A percentile compares a stretch with the other conserved stretches of the same genome.
Evolutionary conservation across 2,888 invertebrate species (phyloP).

Genomic region (Zaprionus lineosus): DNA sequence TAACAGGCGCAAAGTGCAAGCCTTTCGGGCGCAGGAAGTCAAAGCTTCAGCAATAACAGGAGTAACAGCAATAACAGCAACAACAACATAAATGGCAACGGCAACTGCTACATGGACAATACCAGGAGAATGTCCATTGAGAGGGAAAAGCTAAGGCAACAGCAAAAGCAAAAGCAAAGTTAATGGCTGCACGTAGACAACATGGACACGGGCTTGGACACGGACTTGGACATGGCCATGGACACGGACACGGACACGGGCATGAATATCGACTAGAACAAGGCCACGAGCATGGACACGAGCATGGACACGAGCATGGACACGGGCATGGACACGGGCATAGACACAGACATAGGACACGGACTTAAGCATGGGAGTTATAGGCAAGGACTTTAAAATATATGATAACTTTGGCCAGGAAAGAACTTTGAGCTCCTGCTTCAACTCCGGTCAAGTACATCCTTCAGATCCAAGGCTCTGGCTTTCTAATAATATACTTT

Average conservation of each 20-base stretch:
- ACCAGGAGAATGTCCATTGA: constrained; percentile 42
- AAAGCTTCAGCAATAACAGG: constrained; percentile 49
- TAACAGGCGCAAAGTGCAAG: constrained; percentile 60
- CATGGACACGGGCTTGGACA: constrained; percentile 8
- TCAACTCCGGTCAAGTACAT: not conserved
- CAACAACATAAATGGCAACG: constrained; percentile 4
- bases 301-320: constrained; percentile 15
- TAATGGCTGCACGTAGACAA: constrained; percentile 64
- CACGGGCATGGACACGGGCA: constrained; percentile 1
- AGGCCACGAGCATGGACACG: constrained; percentile 1
- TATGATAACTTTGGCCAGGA: constrained; percentile 21
- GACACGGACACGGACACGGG: constrained; percentile 18
- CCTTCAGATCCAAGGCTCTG: constrained; percentile 17
- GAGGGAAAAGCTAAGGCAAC: constrained; percentile 31
- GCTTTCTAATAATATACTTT: constrained; percentile 56
- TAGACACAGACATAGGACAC: constrained; percentile 16
- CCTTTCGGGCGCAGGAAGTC: constrained; percentile 64
- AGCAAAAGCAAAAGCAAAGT: constrained; percentile 51
- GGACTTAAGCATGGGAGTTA: no score
- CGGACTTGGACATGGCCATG: constrained; percentile 1
- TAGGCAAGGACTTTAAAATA: constrained; percentile 23
- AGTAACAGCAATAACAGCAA: constrained; percentile 17
- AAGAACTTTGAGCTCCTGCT: not conserved
- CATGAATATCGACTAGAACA: constrained; percentile 1
- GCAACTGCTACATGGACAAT: constrained; percentile 9